Evolutionary conservation across 2,113 vertebrate species (phyloP), one percentile per base, ranked within the genome.

Genomic region (Hemibagrus wyckioides): DNA sequence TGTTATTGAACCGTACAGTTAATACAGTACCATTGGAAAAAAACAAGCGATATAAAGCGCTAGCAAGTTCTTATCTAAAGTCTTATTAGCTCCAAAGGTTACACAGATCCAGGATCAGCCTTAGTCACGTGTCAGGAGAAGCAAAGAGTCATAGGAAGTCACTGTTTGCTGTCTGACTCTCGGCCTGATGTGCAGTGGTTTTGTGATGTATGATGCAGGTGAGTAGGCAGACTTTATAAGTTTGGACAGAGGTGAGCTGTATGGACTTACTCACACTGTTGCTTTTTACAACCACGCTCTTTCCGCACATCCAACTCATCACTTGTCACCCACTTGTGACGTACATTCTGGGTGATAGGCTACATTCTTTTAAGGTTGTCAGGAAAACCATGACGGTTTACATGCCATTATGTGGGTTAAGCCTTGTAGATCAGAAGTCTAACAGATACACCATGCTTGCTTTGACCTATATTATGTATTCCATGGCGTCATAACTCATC

Each of bases 381-480:
- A 14, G 75, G 63, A 14, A 85, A 54, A 19, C n/a, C 52, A 3
- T 85, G 19, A 36, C 21, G 28, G 28, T 25, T 57, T 54, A 75
- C 69, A 25, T 9, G 23, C 1, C 21, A 52, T 17, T 39, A 6
- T 80, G 39, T 57, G 44, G n/a, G 59, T 85, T 85, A 52, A 80
- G 28, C n/a, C 48, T 79, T 63, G 4, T 33, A 48, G 23, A 33
- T 54, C 14, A 80, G 10, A 63, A 73, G 21, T 30, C 52, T 11
- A 73, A 19, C 44, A 44, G 33, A 13, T 25, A n/a, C 36, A 28
- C 15, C 59, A 50, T 61, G 39, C 56, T 77, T 28, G n/a, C 28
- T 44, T 33, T 79, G 73, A 84, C 83, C 67, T 84, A 41, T 84
- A 50, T 85, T 79, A 50, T 52, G 11, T 79, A 79, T 67, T 52